phyloP scores from a whole-genome alignment of 1,140 invertebrate genomes.

The Zelostemma sp. region DNA sequence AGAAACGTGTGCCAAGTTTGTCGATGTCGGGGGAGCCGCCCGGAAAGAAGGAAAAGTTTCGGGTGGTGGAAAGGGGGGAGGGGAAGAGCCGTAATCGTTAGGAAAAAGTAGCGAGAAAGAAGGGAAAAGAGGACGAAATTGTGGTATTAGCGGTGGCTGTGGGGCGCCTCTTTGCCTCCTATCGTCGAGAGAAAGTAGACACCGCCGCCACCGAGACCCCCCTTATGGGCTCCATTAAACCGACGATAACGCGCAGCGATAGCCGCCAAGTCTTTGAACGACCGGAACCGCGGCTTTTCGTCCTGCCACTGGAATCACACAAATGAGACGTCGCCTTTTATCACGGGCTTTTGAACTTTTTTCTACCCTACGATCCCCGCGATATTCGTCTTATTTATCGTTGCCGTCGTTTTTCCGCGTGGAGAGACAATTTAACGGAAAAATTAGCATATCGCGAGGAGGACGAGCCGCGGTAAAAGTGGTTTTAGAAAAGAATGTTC shows the following conservation, averaged over 20 bases:
- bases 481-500: too few species aligned
- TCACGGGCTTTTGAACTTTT: slow-evolving; percentile 8
- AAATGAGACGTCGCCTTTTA: slow-evolving; percentile 32
- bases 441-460: too few species aligned
- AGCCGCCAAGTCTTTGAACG: slow-evolving; percentile 24
- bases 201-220: slow-evolving; percentile 24
- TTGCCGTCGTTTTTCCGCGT: too few species aligned
- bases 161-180: slow-evolving; percentile 21
- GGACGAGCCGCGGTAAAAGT: too few species aligned
- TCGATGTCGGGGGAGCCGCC: too few species aligned
- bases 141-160: slow-evolving; percentile 58
- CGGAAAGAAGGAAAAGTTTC: slow-evolving; percentile 66
- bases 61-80: slow-evolving; percentile 13
- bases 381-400: too few species aligned
- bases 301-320: slow-evolving; percentile 17
- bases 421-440: too few species aligned
- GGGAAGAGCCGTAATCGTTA: slow-evolving; percentile 54
- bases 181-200: slow-evolving; percentile 29
- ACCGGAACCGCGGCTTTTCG: slow-evolving; percentile 14
- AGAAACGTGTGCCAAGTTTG: slow-evolving; percentile 63
- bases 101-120: slow-evolving; percentile 51
- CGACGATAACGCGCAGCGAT: slow-evolving; percentile 38
- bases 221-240: slow-evolving; percentile 36
- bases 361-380: too few species aligned
- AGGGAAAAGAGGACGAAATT: slow-evolving; percentile 60